Evolutionary conservation across 2,888 invertebrate species (phyloP).

Genomic region (Troides helena): DNA sequence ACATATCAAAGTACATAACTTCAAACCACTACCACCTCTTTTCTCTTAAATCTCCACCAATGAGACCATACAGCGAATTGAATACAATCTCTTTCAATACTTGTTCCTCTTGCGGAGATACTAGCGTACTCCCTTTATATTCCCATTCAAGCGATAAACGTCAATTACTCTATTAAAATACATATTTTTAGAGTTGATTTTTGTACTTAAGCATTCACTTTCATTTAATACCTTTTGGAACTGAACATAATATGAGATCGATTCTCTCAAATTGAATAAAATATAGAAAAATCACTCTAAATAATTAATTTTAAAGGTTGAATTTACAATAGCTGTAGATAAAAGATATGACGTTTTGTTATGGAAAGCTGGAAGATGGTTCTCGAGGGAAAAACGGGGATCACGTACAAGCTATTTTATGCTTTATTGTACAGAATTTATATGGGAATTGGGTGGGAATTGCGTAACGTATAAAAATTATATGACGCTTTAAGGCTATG

Average conservation of each 20-base stretch:
- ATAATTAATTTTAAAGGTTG: constrained; percentile 18
- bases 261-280: constrained; percentile 64
- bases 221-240: constrained; percentile 46
- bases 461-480: constrained; percentile 35
- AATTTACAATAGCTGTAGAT: constrained; percentile 35
- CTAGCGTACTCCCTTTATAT: constrained; percentile 55
- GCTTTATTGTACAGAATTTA: constrained; percentile 29
- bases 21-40: constrained; percentile 32
- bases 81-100: constrained; percentile 56
- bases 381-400: constrained; percentile 74
- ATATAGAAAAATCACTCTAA: constrained; percentile 40
- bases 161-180: constrained; percentile 12
- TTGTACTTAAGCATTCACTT: constrained; percentile 34
- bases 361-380: constrained; percentile 76
- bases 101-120: constrained; percentile 64
- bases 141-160: constrained; percentile 38
- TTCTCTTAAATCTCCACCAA: constrained; percentile 54
- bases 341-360: constrained; percentile 73
- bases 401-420: constrained; percentile 44
- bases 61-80: constrained; percentile 45
- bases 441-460: constrained; percentile 39
- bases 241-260: constrained; percentile 62
- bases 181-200: constrained; percentile 33
- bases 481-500: constrained; percentile 47
- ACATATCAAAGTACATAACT: background rate